Evolutionary conservation across 1,140 invertebrate genomes (phyloP).

Genomic region (Teleopsis dalmanni): DNA sequence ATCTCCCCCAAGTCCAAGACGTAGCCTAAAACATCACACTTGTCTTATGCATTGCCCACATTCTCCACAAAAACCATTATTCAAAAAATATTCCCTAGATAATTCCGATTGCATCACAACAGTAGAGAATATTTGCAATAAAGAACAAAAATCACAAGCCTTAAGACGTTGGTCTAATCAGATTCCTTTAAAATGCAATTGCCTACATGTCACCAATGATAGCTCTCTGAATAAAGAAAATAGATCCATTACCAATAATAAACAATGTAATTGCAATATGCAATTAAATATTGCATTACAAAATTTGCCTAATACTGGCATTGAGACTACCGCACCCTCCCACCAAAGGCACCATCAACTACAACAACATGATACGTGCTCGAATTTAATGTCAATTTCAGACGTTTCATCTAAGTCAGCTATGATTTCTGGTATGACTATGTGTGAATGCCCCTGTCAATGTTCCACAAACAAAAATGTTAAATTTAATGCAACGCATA

Average conservation of each 20-base stretch:
- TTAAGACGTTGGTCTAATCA: conserved; percentile 38
- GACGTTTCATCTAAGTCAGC: too few relatives aligned
- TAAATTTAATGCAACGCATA: background rate
- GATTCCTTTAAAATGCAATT: conserved; percentile 29
- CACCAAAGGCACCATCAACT: background rate
- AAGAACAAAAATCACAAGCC: conserved; percentile 13
- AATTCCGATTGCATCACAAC: conserved; percentile 12
- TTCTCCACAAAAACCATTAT: conserved; percentile 14
- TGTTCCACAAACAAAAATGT: too few relatives aligned
- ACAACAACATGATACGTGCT: conserved; percentile 3
- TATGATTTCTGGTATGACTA: too few relatives aligned
- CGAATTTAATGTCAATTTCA: conserved; percentile 2
- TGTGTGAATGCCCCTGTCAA: too few relatives aligned
- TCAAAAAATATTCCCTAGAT: conserved; percentile 27
- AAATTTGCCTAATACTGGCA: too few relatives aligned
- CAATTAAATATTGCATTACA: too few relatives aligned
- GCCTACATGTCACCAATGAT: conserved; percentile 3
- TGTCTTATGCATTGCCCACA: conserved; percentile 22
- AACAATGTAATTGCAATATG: too few relatives aligned
- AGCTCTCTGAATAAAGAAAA: too few relatives aligned
- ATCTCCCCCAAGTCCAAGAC: conserved; percentile 31
- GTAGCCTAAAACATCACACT: conserved; percentile 34
- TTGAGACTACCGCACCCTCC: conserved; percentile 4
- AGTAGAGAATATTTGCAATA: too few relatives aligned
- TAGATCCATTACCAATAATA: too few relatives aligned